Evolutionary conservation across 2,888 invertebrate species (phyloP).

Genomic region (Parelbella ahira): DNA sequence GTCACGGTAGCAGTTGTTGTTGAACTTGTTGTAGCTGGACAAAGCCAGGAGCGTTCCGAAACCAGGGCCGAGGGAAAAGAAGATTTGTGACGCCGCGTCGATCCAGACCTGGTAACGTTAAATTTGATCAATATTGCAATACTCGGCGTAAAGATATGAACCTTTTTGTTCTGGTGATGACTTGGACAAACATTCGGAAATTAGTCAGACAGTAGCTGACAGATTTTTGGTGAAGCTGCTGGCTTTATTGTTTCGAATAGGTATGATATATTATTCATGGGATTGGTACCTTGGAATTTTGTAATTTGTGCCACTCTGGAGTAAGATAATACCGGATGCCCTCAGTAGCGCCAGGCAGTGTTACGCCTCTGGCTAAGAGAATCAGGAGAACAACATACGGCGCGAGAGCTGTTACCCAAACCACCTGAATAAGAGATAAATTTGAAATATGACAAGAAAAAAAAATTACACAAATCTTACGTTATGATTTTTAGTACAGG

Average conservation of each 20-base stretch:
- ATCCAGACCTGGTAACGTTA: conserved; percentile 87
- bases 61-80: conserved; percentile 95
- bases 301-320: conserved; percentile 92
- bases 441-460: too few species aligned
- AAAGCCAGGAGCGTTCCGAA: conserved; percentile 94
- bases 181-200: too few species aligned
- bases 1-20: conserved; percentile 94
- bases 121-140: too few species aligned
- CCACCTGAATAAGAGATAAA: conserved; percentile 83
- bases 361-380: conserved; percentile 89
- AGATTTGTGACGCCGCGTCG: conserved; percentile 96
- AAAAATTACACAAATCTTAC: too few species aligned
- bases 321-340: conserved; percentile 94
- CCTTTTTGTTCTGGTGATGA: too few species aligned
- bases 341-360: conserved; percentile 90
- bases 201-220: too few species aligned
- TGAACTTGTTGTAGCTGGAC: conserved; percentile 96
- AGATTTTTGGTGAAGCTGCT: too few species aligned
- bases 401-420: conserved; percentile 96
- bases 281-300: conserved; percentile 88
- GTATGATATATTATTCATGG: too few species aligned
- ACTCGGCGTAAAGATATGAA: too few species aligned
- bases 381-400: conserved; percentile 95
- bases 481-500: too few species aligned
- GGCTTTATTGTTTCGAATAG: too few species aligned